Evolutionary conservation across 1,140 invertebrate genomes (phyloP), one percentile per base, ranked within the genome.

Genomic region (Apis mellifera): DNA sequence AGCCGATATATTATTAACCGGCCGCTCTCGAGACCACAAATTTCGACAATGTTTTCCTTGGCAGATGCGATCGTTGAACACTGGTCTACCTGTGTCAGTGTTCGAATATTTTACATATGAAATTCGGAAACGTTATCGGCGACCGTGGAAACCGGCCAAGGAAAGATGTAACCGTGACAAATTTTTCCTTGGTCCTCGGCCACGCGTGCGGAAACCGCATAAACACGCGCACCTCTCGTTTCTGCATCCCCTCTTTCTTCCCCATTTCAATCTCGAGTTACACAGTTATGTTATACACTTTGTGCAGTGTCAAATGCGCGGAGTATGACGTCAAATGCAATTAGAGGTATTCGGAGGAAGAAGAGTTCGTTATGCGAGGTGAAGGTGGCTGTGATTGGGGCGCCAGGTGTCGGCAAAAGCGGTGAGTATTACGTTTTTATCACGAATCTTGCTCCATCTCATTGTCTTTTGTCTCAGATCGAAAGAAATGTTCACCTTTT

Each of bases 331-430:
- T 95, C 94, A n/a, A 95, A 95, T 88, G 93, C 95, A n/a, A 95
- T 95, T 62, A 91, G 96, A 86, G 97, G 96, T 52, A 97, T 98
- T 80, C 95, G 97, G 84, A 95, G 97, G 85, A 98, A 98, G 94
- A 98, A 98, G 94, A 98, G 97, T 23, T 97, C 97, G 74, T 94
- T 98, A 42, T 96, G 97, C 79, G 97, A 98, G 95, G 96, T 98
- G 76, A 98, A 98, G 94, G 96, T 98, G 69, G 97, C 97, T 26
- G 97, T 98, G 75, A 94, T 98, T 83, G 97, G 97, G 76, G 97
- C 97, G 62, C 97, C 97, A 11, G 96, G 96, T 78, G 97, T 98
- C 77, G 97, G 97, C 65, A 98, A 98, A 95, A 98, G 96, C 91
- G 97, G 97, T 98, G 95, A 95, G 96, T 95, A 66, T 69, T 60